Evolutionary conservation across 2,888 invertebrate species (phyloP).

Genomic region (Caradrina kadenii): DNA sequence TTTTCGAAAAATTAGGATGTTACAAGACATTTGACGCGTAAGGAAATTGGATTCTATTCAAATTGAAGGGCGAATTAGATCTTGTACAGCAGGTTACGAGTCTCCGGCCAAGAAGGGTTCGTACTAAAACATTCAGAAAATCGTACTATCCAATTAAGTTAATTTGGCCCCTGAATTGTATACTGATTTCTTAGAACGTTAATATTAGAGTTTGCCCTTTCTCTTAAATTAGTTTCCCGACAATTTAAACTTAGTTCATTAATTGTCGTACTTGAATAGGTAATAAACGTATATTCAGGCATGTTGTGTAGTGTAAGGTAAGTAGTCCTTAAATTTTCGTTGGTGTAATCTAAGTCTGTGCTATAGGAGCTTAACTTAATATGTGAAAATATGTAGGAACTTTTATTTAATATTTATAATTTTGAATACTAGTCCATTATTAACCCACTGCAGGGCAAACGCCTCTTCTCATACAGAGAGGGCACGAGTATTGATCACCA

Average conservation of each 20-base stretch:
- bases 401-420: too few species aligned
- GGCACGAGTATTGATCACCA: too few species aligned
- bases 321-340: slow-evolving; percentile 29
- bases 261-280: slow-evolving; percentile 54
- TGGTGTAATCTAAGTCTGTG: slow-evolving; percentile 1
- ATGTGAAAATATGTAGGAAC: too few species aligned
- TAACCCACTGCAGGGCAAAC: too few species aligned
- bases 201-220: slow-evolving; percentile 57
- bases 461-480: too few species aligned
- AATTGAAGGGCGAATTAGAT: slow-evolving; percentile 83
- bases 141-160: slow-evolving; percentile 62
- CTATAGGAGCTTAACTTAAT: too few species aligned
- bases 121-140: slow-evolving; percentile 59
- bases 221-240: slow-evolving; percentile 55
- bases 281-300: slow-evolving; percentile 41
- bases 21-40: slow-evolving; percentile 83
- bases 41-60: slow-evolving; percentile 81
- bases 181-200: slow-evolving; percentile 62
- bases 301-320: slow-evolving; percentile 17
- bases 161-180: slow-evolving; percentile 63
- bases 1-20: slow-evolving; percentile 83
- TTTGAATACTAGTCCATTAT: too few species aligned
- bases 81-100: slow-evolving; percentile 69
- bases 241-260: slow-evolving; percentile 52
- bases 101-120: slow-evolving; percentile 31